Evolutionary conservation across 2,113 vertebrate genomes (phyloP), one percentile per base, ranked within the genome.

Genomic region (Apodemus speciosus): DNA sequence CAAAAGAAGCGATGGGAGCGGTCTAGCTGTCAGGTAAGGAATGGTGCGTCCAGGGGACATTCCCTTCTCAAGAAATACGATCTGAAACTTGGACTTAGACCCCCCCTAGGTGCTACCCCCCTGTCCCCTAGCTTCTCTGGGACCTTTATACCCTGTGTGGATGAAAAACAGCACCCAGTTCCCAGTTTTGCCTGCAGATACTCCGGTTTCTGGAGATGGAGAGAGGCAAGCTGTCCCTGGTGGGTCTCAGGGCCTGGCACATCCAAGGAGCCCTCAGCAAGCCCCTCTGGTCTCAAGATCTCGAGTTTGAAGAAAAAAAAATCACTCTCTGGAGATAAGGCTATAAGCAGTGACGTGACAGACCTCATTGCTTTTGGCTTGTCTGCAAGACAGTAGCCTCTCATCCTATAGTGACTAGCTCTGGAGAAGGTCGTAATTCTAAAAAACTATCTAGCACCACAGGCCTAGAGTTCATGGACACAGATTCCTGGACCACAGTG

Each of bases 311-410:
- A 1, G 15, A 6, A 40, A 25, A 60, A 60, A 60, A 49, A 66
- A 23, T 7, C 25, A 9, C 0, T 35, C 2, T 35, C 0, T 21
- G 1, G n/a, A 9, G 91, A 10, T 15, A 0, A 2, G 14, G 40
- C 38, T 2, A 1, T 2, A 9, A 6, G 60, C 2, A 9, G 30
- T 0, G n/a, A 14, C 0, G 1, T 0, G 32, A 38, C 58, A 0
- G 10, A 9, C 46, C 7, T 11, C 35, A 1, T 6, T 5, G 53
- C 40, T n/a, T 18, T 9, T 9, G 1, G n/a, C 60, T 8, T 49
- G 8, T 51, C 69, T 2, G 1, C 5, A 23, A 64, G 25, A 66
- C 35, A 66, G 23, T 3, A 16, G 32, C 43, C 71, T 71, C 69
- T 0, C 0, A 18, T 35, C 30, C 85, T 23, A 18, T 6, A 53